Conservation (phyloP, 2,888 invertebrate genomes). For the Cylindroiulus punctatus region DNA sequence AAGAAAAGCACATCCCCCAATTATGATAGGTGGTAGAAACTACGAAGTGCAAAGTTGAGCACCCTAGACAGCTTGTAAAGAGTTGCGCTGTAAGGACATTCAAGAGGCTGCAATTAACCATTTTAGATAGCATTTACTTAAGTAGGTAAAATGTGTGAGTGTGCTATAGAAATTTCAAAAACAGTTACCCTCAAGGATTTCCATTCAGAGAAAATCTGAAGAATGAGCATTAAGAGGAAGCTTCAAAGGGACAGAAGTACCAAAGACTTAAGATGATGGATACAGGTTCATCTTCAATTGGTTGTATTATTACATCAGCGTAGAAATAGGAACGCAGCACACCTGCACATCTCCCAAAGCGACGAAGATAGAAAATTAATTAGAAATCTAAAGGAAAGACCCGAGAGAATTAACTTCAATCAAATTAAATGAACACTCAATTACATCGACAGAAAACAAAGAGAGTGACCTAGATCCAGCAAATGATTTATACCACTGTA, state of each 20-base stretch:
- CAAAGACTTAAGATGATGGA: conserved; percentile 11
- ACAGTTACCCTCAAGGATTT: neutral
- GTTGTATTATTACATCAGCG: conserved; percentile 16
- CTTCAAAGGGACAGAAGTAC: neutral
- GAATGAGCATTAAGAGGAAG: neutral
- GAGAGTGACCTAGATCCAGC: neutral
- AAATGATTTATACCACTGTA: neutral
- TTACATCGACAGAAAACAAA: conserved; percentile 28
- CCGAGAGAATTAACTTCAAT: conserved; percentile 54
- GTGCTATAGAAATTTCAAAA: neutral
- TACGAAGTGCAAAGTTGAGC: neutral
- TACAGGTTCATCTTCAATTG: conserved; percentile 35
- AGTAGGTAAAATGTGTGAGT: conserved; percentile 8
- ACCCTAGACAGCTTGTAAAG: neutral
- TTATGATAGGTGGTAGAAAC: neutral
- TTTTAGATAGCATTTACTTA: neutral
- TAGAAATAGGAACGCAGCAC: neutral
- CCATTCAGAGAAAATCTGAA: neutral
- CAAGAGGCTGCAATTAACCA: conserved; percentile 4
- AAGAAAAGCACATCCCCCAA: neutral
- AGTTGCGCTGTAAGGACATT: neutral
- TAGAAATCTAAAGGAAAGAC: conserved; percentile 51
- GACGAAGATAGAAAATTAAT: conserved; percentile 52
- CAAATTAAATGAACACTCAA: conserved; percentile 55
- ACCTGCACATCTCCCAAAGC: conserved; percentile 38